Evolutionary conservation across 2,888 invertebrate genomes (phyloP).

Genomic region (Halictus quadricinctus): DNA sequence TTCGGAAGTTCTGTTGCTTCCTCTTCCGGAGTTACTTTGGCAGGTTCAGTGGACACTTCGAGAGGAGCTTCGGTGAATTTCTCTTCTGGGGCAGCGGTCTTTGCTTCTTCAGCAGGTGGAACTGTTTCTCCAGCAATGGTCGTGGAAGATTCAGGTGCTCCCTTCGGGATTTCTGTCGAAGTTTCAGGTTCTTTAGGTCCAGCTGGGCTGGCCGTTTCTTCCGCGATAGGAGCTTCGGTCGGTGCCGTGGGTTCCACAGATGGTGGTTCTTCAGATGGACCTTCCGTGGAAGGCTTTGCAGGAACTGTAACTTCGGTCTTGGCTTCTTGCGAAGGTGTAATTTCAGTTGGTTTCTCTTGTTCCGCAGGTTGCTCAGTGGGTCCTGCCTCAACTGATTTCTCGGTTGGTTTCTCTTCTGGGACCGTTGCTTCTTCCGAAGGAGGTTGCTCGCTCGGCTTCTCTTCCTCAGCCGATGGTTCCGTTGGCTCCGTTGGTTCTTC

Average conservation of each 20-base stretch:
- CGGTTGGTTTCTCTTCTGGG: conserved; percentile 23
- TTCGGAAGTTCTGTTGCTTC: conserved; percentile 49
- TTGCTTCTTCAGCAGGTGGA: conserved; percentile 15
- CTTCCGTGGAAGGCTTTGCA: conserved; percentile 58
- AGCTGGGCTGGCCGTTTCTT: conserved; percentile 39
- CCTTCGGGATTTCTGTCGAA: conserved; percentile 38
- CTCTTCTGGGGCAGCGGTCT: conserved; percentile 37
- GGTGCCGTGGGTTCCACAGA: conserved; percentile 10
- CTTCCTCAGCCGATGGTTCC: background rate
- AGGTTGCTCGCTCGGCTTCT: background rate
- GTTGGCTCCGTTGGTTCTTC: background rate
- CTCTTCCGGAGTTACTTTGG: conserved; percentile 29
- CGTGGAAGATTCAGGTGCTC: conserved; percentile 26
- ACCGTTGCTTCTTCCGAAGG: background rate
- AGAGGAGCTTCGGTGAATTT: conserved; percentile 47
- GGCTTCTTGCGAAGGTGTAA: conserved; percentile 40
- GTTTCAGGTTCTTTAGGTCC: conserved; percentile 41
- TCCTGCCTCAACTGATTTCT: background rate
- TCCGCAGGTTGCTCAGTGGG: conserved; percentile 28
- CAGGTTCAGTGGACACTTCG: conserved; percentile 45
- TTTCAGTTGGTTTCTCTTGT: conserved; percentile 45
- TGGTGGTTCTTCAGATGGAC: conserved; percentile 48
- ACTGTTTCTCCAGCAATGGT: background rate
- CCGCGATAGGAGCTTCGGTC: conserved; percentile 42
- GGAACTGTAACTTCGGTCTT: conserved; percentile 43